Base-by-base conservation (phyloP, 2,888 invertebrate genomes). In the Anthrax anthrax region DNA sequence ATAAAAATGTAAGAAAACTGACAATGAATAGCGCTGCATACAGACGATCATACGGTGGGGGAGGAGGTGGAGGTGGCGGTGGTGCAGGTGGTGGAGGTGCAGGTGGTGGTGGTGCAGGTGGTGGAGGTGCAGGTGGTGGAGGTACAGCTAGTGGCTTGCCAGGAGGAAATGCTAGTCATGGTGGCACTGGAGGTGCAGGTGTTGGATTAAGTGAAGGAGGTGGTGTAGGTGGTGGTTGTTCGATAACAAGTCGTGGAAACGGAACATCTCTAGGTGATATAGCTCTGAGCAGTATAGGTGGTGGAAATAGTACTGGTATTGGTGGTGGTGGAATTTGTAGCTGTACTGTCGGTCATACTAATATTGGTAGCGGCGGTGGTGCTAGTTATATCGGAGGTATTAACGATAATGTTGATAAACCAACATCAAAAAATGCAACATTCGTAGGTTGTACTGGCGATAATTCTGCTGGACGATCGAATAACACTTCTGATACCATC, bases 1-100 rank as follows among this genome's bases (percentile, higher is more conserved):
- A 82, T 57, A 82, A 82, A 60, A 83, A 82, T 63, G 77, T 80
- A 38, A 69, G 81, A n/a, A 63, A 64, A 44, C 47, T 64, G 34
- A 63, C 63, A 1, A 63, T 63, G 63, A 64, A 63, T 37, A 64
- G 62, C 45, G 62, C 62, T 1, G 63, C 63, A 4, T 63, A 64
- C 37, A 49, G 60, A 36, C 58, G 61, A 4, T 61, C 61, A 3
- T 62, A 57, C 0, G 51, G 49, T 1, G 48, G 44, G n/a, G 53
- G 54, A 9, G 51, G 58, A 8, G 47, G 48, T 32, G 52, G 43
- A 10, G 48, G 46, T 4, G 51, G 47, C n/a, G 47, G 23, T 9
- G 43, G 38, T 4, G 51, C 53, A 19, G 56, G 55, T 1, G 18
- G 51, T 5, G 57, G 50, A 4, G 49, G 39, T 14, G 19, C 42